Evolutionary conservation across 2,888 invertebrate genomes (phyloP), one percentile per base, ranked within the genome.

Genomic region (Drosophila picticornis): DNA sequence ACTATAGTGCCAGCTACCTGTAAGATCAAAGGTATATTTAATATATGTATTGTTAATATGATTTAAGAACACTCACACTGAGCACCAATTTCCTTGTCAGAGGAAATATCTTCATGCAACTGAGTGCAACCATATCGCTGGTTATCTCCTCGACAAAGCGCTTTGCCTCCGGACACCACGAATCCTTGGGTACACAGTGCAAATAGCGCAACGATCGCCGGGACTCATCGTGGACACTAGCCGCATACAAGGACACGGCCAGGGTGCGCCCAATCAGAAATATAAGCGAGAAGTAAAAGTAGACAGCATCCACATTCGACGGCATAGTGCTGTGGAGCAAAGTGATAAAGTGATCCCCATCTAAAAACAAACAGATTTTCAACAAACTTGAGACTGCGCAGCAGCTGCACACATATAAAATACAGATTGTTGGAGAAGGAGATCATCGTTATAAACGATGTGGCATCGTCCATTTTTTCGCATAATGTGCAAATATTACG

Each of bases 1-100:
- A 95, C 94, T 63, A 95, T 95, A 0, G 95, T 95, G n/a, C 95
- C 95, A 31, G 94, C 94, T 22, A 95, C 94, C 95, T 95, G 29
- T 56, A 29, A 31, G 22, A 3, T 5, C 16, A 7, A 10, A 16
- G 13, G 6, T 11, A 31, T 9, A 25, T 11, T 9, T n/a, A 27
- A 31, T 16, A 2, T 10, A 43, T 38, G 5, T 2, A 1, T 9
- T 16, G 16, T 19, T 22, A 2, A 0, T 16, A 27, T 25, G 9
- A 10, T 36, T 7, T 38, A 29, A 27, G 27, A 31, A n/a, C 10
- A 84, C 87, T 84, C 75, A 93, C 93, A 65, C 91, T 92, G 19
- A 93, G 76, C 16, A 93, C 92, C 60, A 93, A 75, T 73, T 91
- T 92, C 11, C 93, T 81, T 29, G 93, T 93, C 50, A 93, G 81